phyloP scores from a whole-genome alignment of 2,888 invertebrate genomes.

The Latheticus oryzae region DNA sequence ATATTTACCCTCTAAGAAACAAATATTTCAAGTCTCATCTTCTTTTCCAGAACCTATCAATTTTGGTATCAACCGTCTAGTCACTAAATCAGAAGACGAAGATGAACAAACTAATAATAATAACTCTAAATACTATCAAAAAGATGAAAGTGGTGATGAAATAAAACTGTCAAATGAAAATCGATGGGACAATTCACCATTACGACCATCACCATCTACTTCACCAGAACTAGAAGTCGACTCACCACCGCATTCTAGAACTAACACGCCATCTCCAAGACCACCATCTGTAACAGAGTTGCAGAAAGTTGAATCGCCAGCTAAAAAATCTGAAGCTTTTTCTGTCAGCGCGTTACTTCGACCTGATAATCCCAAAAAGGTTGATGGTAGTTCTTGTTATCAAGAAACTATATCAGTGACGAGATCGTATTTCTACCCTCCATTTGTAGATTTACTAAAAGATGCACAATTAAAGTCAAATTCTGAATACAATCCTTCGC shows the following conservation, averaged over 20 bases:
- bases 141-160: conserved; percentile 70
- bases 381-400: conserved; percentile 62
- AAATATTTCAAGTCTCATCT: conserved; percentile 9
- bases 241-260: conserved; percentile 73
- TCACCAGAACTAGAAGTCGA: conserved; percentile 83
- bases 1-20: conserved; percentile 5
- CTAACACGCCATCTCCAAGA: conserved; percentile 69
- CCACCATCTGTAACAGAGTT: conserved; percentile 65
- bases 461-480: conserved; percentile 66
- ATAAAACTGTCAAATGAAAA: conserved; percentile 58
- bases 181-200: conserved; percentile 59
- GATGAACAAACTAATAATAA: conserved; percentile 72
- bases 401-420: conserved; percentile 68
- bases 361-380: conserved; percentile 76
- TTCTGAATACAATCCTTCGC: conserved; percentile 60
- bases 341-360: conserved; percentile 85
- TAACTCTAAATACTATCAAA: conserved; percentile 63
- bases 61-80: conserved; percentile 85
- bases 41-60: conserved; percentile 81
- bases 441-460: conserved; percentile 73
- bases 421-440: conserved; percentile 74
- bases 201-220: conserved; percentile 65
- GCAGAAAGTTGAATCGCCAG: conserved; percentile 62
- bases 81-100: conserved; percentile 71
- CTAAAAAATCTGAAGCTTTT: conserved; percentile 84